Base-by-base conservation (phyloP, 2,888 invertebrate species). In the Mesopsocus fuscifrons region DNA sequence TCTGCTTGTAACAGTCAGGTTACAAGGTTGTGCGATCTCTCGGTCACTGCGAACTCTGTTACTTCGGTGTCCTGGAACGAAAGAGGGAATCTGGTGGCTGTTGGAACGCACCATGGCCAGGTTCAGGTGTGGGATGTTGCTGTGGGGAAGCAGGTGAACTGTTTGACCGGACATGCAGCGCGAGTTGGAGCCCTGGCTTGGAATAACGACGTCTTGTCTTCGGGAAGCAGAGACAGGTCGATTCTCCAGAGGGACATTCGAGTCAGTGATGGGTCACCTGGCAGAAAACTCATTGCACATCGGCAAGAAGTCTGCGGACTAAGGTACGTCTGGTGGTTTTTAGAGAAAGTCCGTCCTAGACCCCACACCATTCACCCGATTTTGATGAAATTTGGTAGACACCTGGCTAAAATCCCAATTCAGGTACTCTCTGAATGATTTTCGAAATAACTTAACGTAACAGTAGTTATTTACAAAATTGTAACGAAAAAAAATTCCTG, bases 31-130 rank as follows among this genome's bases (percentile, higher is more conserved):
- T 98, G 98, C 65, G 97, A 98, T 65, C 68, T 98, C 46, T 83
- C 87, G 5, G 74, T 78, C 31, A 92, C 94, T 59, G 82, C 82
- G 22, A 97, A 97, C 60, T 82, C 87, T 5, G 95, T 98, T 26
- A 97, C 97, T 3, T 95, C 97, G 2, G 97, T 98, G 17, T 89
- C 95, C 41, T 98, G 98, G 98, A 89, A 92, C 57, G 97, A 97
- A 58, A 72, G 95, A 51, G 97, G 97, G 11, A 88, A 92, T 59
- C 68, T 85, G 34, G 89, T 99, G 3, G 95, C 98, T 1, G 97
- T 99, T 22, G 98, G 98, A 21, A 98, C 98, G 9, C 89, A 95
- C 65, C 82, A 87, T 57, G 95, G 97, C 42, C 85, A 87, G 55
- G 88, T 95, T 44, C 94, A 97, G 55, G 89, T 98, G 8, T 97